Evolutionary conservation across 1,140 invertebrate species (phyloP), one percentile per base, ranked within the genome.

Genomic region (Bombus cullumanus): DNA sequence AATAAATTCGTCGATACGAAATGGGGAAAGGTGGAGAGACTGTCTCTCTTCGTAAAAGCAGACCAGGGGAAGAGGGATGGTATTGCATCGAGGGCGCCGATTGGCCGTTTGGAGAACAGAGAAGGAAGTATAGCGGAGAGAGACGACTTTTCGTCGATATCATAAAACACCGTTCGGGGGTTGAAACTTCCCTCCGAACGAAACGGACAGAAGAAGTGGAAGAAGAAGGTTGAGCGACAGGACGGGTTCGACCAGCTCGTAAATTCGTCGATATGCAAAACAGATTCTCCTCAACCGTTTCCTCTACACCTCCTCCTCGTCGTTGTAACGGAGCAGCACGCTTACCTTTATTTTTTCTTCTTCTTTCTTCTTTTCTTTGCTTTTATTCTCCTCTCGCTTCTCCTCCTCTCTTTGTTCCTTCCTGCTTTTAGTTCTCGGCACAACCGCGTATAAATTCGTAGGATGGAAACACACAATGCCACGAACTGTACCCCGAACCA

Each of bases 1-100:
- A 76, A 93, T 94, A 94, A 94, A 94, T 93, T 93, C 91, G 90
- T 93, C 92, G 93, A 94, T 94, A 94, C 90, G 88, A 92, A 72
- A 74, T 68, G 74, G 80, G 84, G 71, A 79, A 83, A 68, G 84
- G 88, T 84, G 53, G 79, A 39, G 72, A 72, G 64, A 41, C 25
- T 72, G 43, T 47, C 39, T 72, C 69, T 41, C 13, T 41, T 28
- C 41, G 37, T 34, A n/a, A 72, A 43, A 57, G 64, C 57, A 28
- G 39, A 53, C 41, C 43, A 9, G 28, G 37, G 34, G 5, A 37
- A 6, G 62, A 71, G 76, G 72, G 75, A 34, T 39, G 39, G 47
- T 41, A 71, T 81, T 62, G 73, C 59, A 59, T 25, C 13, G 86
- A 90, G 87, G 73, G 66, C 73, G 64, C 83, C 74, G 89, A 90